Evolutionary conservation across 1,140 invertebrate genomes (phyloP).

Genomic region (Zelostemma sp.): DNA sequence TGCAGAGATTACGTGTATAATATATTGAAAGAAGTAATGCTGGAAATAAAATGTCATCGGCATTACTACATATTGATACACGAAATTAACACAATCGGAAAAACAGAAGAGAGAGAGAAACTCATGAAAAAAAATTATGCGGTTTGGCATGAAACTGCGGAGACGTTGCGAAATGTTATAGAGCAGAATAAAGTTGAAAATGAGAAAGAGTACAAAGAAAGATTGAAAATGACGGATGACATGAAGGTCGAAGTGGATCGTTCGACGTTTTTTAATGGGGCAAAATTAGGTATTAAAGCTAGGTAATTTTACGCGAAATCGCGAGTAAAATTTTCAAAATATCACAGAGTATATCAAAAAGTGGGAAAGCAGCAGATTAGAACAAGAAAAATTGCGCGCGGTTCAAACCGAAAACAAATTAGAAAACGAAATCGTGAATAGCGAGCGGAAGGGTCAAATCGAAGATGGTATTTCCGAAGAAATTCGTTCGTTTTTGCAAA

Average conservation of each 20-base stretch:
- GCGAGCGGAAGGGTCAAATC: slow-evolving; percentile 36
- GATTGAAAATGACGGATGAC: not conserved
- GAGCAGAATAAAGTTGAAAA: slow-evolving; percentile 49
- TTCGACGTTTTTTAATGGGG: slow-evolving; percentile 33
- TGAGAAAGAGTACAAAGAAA: slow-evolving; percentile 11
- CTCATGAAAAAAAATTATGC: slow-evolving; percentile 36
- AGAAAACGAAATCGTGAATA: no score
- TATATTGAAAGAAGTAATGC: slow-evolving; percentile 36
- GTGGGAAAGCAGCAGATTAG: no score
- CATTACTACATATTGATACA: slow-evolving; percentile 45
- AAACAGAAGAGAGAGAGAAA: slow-evolving; percentile 36
- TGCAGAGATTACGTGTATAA: slow-evolving; percentile 48
- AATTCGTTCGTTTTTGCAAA: slow-evolving; percentile 31
- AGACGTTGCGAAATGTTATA: slow-evolving; percentile 21
- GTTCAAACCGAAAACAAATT: no score
- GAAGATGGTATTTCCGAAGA: slow-evolving; percentile 32
- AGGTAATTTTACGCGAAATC: no score
- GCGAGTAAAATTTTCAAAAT: slow-evolving; percentile 20
- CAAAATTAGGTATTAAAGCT: slow-evolving; percentile 10
- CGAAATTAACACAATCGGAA: slow-evolving; percentile 47
- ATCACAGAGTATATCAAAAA: no score
- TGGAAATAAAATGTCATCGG: slow-evolving; percentile 36
- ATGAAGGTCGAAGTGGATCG: not conserved
- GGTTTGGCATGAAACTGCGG: slow-evolving; percentile 4
- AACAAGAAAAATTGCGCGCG: no score